Conservation (phyloP, 2,113 vertebrate species). For the Coptodon rendalli region DNA sequence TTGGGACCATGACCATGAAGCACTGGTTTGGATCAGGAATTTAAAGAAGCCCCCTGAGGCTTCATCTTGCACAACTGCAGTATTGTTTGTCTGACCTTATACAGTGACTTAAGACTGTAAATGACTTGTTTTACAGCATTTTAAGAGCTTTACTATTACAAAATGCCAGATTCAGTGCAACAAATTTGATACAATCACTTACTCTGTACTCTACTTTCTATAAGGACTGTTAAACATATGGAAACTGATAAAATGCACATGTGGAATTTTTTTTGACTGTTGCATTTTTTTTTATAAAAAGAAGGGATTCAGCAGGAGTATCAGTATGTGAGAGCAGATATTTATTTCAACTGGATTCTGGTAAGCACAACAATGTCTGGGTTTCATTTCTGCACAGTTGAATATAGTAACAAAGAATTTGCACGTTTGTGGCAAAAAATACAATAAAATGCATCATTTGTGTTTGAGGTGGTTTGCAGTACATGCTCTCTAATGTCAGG, state of each 20-base stretch:
- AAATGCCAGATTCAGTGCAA: neutral
- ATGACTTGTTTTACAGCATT: neutral
- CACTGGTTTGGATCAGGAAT: neutral
- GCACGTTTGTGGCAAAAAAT: neutral
- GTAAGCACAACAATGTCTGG: neutral
- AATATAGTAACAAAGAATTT: neutral
- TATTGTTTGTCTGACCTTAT: neutral
- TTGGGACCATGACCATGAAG: neutral
- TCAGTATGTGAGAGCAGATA: neutral
- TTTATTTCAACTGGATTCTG: neutral
- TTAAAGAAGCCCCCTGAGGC: neutral
- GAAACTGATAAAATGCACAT: neutral
- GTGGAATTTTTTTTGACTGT: neutral
- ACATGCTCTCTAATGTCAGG: slow-evolving; percentile 21
- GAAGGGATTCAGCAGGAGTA: neutral
- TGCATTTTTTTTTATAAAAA: neutral
- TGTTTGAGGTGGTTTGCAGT: neutral
- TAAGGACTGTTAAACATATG: neutral
- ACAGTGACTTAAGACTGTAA: neutral
- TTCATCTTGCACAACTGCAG: neutral
- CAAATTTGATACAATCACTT: neutral
- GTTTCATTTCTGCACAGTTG: neutral
- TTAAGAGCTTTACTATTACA: neutral
- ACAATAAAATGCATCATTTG: neutral
- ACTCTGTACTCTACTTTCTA: neutral